phyloP scores from a whole-genome alignment of 2,888 invertebrate species.

The Marasmarcha lunaedactyla region DNA sequence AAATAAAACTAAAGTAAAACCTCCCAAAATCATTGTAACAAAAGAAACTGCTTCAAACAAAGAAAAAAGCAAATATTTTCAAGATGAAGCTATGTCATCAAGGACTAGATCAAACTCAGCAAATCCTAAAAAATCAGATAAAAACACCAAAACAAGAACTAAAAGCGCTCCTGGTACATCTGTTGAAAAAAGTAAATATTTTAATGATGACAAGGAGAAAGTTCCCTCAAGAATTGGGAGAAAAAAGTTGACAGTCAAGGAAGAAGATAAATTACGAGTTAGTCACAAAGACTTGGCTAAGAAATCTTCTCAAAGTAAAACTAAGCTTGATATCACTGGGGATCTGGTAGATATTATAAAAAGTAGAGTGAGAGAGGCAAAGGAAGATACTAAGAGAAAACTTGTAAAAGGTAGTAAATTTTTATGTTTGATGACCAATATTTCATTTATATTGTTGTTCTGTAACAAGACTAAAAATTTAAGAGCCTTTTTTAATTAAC shows the following conservation, averaged over 20 bases:
- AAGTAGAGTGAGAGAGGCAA: conserved; percentile 54
- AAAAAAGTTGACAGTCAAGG: conserved; percentile 21
- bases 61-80: conserved; percentile 42
- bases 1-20: conserved; percentile 9
- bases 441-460: neutral
- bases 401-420: conserved; percentile 46
- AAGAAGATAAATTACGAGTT: conserved; percentile 38
- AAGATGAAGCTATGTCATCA: conserved; percentile 8
- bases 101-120: conserved; percentile 12
- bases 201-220: conserved; percentile 23
- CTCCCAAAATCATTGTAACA: conserved; percentile 30
- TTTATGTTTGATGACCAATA: too few species aligned
- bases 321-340: conserved; percentile 47
- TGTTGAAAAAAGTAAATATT: conserved; percentile 45
- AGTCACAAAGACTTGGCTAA: conserved; percentile 47
- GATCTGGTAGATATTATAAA: conserved; percentile 68
- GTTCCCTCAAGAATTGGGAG: conserved; percentile 15
- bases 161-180: conserved; percentile 36
- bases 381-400: conserved; percentile 34
- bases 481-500: too few species aligned
- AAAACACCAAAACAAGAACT: conserved; percentile 26
- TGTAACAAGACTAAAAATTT: neutral
- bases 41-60: conserved; percentile 23
- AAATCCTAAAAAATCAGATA: conserved; percentile 5
- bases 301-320: conserved; percentile 19